Percentiles rank a stretch among this genome's conserved stretches.
Evolutionary conservation across 1,140 invertebrate genomes (phyloP).

Genomic region (Tetranychus urticae): DNA sequence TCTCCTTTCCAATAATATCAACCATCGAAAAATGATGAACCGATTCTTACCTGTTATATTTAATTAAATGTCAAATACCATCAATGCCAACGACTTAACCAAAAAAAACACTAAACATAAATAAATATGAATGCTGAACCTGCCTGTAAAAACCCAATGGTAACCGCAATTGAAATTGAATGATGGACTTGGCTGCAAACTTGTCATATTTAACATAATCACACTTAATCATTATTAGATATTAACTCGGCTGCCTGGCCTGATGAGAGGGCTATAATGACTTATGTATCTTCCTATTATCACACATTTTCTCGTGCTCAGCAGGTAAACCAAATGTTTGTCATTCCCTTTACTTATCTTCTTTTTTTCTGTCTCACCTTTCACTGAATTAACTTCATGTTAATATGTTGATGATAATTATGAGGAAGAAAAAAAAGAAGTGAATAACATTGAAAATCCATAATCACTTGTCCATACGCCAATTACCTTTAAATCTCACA

Average conservation of each 20-base stretch:
- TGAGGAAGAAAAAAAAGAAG: neutral
- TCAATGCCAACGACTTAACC: too few species aligned
- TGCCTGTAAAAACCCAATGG: neutral
- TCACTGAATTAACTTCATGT: neutral
- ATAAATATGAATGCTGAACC: neutral
- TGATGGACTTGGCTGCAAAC: neutral
- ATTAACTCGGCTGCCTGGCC: conserved; percentile 93
- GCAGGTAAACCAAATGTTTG: conserved; percentile 37
- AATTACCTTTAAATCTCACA: too few species aligned
- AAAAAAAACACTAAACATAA: too few species aligned
- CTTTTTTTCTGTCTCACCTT: neutral
- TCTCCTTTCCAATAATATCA: too few species aligned
- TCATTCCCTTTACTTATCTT: neutral
- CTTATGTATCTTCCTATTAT: conserved; percentile 98
- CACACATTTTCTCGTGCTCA: conserved; percentile 98
- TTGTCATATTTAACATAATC: neutral
- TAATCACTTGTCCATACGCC: too few species aligned
- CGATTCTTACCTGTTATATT: too few species aligned
- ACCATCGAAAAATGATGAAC: too few species aligned
- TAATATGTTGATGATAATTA: neutral
- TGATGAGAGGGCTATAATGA: conserved; percentile 97
- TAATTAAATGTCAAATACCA: too few species aligned
- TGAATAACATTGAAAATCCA: neutral
- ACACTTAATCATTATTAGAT: conserved; percentile 36
- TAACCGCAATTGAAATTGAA: neutral